Conservation (phyloP, 1,140 invertebrate species). For the Tyrophagus putrescentiae region DNA sequence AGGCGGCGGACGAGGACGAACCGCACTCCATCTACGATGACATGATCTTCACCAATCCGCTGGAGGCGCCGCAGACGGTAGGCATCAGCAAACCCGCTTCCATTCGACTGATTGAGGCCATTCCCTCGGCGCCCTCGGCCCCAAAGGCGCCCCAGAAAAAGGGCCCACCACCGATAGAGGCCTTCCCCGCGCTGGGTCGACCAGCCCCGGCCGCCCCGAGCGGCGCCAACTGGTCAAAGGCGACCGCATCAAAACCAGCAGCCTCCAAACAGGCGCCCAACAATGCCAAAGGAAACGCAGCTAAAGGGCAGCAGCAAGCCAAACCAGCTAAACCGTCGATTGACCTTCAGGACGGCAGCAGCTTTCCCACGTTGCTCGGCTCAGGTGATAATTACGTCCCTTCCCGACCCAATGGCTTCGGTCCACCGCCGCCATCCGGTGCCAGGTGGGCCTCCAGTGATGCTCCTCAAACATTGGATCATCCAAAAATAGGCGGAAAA, state of each 20-base stretch:
- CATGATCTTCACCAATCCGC: slow-evolving; percentile 4
- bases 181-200: neutral
- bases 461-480: neutral
- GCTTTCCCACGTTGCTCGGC: neutral
- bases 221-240: neutral
- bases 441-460: neutral
- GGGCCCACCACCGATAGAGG: neutral
- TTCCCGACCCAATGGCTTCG: neutral
- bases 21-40: neutral
- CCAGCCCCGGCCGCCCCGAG: neutral
- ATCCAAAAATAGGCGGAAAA: neutral
- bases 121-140: neutral
- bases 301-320: neutral
- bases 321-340: neutral
- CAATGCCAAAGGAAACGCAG: neutral
- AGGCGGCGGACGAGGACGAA: neutral
- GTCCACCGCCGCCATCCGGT: neutral
- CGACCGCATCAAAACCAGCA: no score
- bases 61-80: neutral
- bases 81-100: neutral
- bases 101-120: neutral
- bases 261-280: no score
- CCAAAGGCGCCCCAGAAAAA: neutral
- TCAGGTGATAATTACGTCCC: no score
- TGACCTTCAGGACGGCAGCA: neutral